Evolutionary conservation across 2,888 invertebrate species (phyloP), one percentile per base, ranked within the genome.

Genomic region (Morpho helenor): DNA sequence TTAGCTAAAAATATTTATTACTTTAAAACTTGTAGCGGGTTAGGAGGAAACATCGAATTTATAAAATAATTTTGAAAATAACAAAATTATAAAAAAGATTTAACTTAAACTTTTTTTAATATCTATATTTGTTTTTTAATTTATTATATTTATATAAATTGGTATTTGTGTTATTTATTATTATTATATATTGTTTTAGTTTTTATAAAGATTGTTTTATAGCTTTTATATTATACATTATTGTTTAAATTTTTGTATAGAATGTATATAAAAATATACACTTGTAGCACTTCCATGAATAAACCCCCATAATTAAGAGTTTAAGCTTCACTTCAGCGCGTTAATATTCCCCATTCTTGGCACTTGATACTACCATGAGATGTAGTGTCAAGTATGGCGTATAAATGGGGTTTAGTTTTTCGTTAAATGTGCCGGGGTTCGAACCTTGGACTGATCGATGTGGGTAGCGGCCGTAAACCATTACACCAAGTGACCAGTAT

Each of bases 321-420:
- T 79, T 79, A 80, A 76, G 76, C 86, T 87, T 84, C 87, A 87
- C 70, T 52, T 87, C 67, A 49, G 71, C 74, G 82, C 84, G 52
- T 70, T 70, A 60, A 68, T 87, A 58, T 86, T 64, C 84, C 85
- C 84, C 84, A 77, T 80, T 79, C 71, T 77, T 80, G 87, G 87
- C 86, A 83, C 84, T 79, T 74, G 77, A 79, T 69, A 75, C 87
- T 84, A 84, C 85, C 79, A 82, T 81, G 82, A 8, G 49, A 44
- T 9, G 8, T 83, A 85, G 84, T 71, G 76, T 77, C 87, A 78
- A 87, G 90, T 82, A 87, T 90, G 90, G 90, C 90, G 77, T 79
- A 79, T 68, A 82, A 82, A 85, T 80, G 88, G 89, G 89, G 87
- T 65, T 56, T 62, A 7, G 45, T 54, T 49, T 57, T 47, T 43